Percentiles rank a stretch among this genome's conserved stretches.
Evolutionary conservation across 2,797 vertebrate species (phyloP).

Genomic region (Spheniscus humboldti): DNA sequence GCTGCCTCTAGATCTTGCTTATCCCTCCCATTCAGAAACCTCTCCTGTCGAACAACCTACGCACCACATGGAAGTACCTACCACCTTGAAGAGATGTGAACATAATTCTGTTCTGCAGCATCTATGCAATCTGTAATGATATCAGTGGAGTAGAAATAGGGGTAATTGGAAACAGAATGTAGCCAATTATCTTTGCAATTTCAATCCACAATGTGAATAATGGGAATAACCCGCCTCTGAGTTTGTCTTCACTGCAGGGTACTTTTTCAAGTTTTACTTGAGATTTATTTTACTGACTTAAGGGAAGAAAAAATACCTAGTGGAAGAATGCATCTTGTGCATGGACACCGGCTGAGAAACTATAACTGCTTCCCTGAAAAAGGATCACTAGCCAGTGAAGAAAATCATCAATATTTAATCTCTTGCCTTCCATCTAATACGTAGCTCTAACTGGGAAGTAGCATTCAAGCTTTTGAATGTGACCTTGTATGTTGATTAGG

Average conservation of each 20-base stretch:
- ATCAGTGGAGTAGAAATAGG: neutral
- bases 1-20: neutral
- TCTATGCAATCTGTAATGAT: neutral
- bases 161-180: neutral
- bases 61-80: neutral
- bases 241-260: neutral
- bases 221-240: neutral
- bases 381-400: neutral
- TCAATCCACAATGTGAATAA: neutral
- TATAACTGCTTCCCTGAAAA: neutral
- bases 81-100: neutral
- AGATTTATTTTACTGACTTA: neutral
- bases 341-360: neutral
- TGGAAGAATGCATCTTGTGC: neutral
- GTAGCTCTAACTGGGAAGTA: conserved; percentile 27
- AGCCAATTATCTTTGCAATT: neutral
- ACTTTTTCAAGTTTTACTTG: neutral
- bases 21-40: neutral
- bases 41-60: neutral
- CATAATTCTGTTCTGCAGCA: neutral
- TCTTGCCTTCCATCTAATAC: neutral
- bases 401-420: conserved; percentile 44
- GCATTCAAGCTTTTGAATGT: conserved; percentile 11
- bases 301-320: neutral
- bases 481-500: conserved; percentile 14